Conservation (phyloP, 2,888 invertebrate genomes). For the Lottia scabra region DNA sequence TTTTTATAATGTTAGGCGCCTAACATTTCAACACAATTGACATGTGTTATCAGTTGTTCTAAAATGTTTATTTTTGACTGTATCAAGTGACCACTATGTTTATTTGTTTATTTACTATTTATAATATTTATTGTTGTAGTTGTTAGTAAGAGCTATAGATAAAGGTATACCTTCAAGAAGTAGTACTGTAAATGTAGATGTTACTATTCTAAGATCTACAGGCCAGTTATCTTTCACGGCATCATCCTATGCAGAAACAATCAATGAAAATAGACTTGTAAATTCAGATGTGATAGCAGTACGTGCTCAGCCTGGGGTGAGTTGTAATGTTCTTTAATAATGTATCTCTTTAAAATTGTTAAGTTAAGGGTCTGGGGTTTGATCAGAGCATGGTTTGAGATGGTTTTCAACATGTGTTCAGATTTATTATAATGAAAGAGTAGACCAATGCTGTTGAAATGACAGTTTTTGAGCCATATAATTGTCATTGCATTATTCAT, state of each 20-base stretch:
- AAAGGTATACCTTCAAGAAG: not conserved
- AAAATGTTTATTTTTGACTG: too few relatives aligned
- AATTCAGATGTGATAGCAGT: conserved; percentile 35
- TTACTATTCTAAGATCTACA: not conserved
- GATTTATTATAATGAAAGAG: too few relatives aligned
- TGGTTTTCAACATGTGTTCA: too few relatives aligned
- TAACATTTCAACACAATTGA: too few relatives aligned
- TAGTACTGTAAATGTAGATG: not conserved
- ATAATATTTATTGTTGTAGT: not conserved
- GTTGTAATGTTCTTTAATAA: not conserved
- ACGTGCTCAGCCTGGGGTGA: conserved; percentile 48
- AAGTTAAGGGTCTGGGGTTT: not conserved
- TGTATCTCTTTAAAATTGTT: too few relatives aligned
- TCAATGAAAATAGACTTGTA: not conserved
- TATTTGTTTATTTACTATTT: too few relatives aligned
- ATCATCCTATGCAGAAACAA: not conserved
- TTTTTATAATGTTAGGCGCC: too few relatives aligned
- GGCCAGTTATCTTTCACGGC: not conserved
- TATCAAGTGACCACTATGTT: too few relatives aligned
- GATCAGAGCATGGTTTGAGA: not conserved
- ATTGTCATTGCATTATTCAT: too few relatives aligned
- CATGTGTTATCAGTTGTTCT: too few relatives aligned
- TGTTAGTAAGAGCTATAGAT: not conserved
- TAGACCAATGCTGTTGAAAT: too few relatives aligned
- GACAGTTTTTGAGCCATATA: too few relatives aligned